Conservation (phyloP, 2,888 invertebrate genomes). For the Tachina grossa region DNA sequence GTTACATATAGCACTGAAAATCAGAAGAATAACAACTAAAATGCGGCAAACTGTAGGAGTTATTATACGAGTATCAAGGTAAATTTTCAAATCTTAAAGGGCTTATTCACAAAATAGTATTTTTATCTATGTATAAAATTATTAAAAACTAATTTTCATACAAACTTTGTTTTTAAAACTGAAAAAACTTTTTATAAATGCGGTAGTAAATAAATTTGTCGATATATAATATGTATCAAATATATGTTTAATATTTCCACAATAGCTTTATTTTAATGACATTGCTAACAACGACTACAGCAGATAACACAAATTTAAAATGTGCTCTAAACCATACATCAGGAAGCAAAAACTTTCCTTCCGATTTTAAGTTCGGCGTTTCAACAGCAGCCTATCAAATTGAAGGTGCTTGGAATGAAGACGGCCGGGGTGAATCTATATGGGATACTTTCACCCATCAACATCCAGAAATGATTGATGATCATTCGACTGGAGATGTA, state of each 20-base stretch:
- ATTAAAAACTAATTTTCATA: neutral
- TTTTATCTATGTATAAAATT: neutral
- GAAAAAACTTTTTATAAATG: neutral
- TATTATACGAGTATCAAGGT: slow-evolving; percentile 4
- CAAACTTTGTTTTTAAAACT: neutral
- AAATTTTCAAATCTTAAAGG: neutral
- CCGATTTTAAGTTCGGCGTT: slow-evolving; percentile 76
- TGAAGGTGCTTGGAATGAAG: slow-evolving; percentile 78
- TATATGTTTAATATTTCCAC: too few species aligned
- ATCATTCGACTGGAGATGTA: slow-evolving; percentile 84
- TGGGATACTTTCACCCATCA: slow-evolving; percentile 83
- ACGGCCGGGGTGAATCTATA: slow-evolving; percentile 84
- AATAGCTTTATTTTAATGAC: slow-evolving; percentile 9
- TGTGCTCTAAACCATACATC: slow-evolving; percentile 62
- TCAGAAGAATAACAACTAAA: neutral
- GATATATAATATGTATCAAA: neutral
- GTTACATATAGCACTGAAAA: neutral
- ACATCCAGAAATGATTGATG: slow-evolving; percentile 81
- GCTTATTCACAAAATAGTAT: too few species aligned
- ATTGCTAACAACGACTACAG: neutral
- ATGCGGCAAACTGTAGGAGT: neutral
- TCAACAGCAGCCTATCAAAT: slow-evolving; percentile 78
- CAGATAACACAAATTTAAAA: neutral
- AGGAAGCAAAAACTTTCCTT: slow-evolving; percentile 74
- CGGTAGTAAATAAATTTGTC: neutral